Conservation (phyloP, 2,888 invertebrate species). For the Pristionchus fissidentatus region DNA sequence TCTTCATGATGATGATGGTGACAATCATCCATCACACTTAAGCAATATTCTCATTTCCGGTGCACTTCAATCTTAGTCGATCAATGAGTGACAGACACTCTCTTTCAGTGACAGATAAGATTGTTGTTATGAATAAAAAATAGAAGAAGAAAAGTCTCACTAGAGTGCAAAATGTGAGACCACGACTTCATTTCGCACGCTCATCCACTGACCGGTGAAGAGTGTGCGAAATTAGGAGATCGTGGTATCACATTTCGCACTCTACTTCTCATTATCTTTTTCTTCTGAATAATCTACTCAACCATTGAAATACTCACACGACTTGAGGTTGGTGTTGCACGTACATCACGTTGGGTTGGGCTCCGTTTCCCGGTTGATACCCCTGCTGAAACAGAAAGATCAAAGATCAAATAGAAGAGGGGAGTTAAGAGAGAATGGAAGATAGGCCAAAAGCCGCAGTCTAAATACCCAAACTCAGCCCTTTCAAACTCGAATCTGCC, state of each 20-base stretch:
- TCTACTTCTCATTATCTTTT: background rate
- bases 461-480: background rate
- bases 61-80: too few species aligned
- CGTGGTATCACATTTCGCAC: too few species aligned
- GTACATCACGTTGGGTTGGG: constrained; percentile 44
- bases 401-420: background rate
- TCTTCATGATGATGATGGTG: constrained; percentile 32
- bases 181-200: background rate
- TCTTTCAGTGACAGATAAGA: too few species aligned
- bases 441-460: background rate
- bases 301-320: background rate
- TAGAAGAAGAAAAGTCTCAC: background rate
- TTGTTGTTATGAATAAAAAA: background rate
- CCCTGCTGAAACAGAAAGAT: background rate
- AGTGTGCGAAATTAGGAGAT: too few species aligned
- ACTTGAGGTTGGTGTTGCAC: constrained; percentile 40
- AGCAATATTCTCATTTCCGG: too few species aligned
- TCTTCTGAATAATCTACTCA: too few species aligned
- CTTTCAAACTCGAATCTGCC: background rate
- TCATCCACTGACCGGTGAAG: background rate
- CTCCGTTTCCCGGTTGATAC: constrained; percentile 32
- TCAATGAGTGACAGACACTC: too few species aligned
- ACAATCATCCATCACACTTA: constrained; percentile 28
- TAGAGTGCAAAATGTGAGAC: background rate
- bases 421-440: background rate